A percentile compares a stretch with the other conserved stretches of the same genome.
These are phyloP conservation scores for Melipona quadrifasciata DNA, from an alignment of 1,140 invertebrate species.

Conservation along the genomic window DNA sequence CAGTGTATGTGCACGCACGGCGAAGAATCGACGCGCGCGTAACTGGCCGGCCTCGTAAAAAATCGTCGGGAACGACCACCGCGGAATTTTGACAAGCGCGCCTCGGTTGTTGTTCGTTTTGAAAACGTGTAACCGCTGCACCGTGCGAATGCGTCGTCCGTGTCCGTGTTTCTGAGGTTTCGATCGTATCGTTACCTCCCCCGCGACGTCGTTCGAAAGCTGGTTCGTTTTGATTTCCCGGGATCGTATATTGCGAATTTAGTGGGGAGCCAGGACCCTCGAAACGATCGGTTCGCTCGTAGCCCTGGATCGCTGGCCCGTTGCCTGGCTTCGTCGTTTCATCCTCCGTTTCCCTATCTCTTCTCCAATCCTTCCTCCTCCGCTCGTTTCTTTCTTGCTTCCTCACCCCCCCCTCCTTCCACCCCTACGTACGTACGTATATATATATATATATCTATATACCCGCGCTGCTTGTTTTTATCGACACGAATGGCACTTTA, in stretches of 20 bases:
- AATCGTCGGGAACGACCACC: neutral
- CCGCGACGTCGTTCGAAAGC: conserved; percentile 65
- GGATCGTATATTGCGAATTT: conserved; percentile 71
- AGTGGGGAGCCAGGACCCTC: conserved; percentile 69
- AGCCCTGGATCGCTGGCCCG: conserved; percentile 64
- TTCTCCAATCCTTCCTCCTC: conserved; percentile 26
- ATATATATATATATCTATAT: too few species aligned
- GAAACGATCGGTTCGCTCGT: conserved; percentile 68
- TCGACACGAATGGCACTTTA: conserved; percentile 70
- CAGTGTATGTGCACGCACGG: too few species aligned
- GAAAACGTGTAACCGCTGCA: conserved; percentile 39
- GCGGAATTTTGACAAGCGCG: conserved; percentile 31
- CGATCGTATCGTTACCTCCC: conserved; percentile 68
- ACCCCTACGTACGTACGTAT: conserved; percentile 54
- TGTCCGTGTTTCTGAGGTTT: conserved; percentile 25
- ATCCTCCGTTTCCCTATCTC: conserved; percentile 13
- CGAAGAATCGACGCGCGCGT: too few species aligned
- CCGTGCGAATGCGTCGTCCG: too few species aligned
- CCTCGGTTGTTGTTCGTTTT: conserved; percentile 10
- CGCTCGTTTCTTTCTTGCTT: conserved; percentile 8
- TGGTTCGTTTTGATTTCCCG: conserved; percentile 69
- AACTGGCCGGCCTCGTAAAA: neutral
- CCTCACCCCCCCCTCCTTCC: conserved; percentile 15
- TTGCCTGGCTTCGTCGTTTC: conserved; percentile 33
- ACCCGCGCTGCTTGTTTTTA: conserved; percentile 69